Percentiles rank a stretch among this genome's conserved stretches.
Evolutionary conservation across 2,888 invertebrate genomes (phyloP).

Genomic region (Agrotis exclamationis): DNA sequence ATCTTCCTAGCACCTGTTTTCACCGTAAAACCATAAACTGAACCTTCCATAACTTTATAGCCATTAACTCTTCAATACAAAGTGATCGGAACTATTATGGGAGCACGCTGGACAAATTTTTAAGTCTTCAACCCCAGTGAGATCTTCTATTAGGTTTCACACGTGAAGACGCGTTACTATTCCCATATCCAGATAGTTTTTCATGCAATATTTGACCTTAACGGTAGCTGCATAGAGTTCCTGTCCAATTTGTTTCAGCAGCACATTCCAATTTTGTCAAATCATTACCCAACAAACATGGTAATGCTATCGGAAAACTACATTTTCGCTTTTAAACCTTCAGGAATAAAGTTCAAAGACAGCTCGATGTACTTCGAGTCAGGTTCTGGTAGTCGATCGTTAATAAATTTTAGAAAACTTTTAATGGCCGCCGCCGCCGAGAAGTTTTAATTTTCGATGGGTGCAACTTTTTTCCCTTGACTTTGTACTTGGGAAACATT

Average conservation of each 20-base stretch:
- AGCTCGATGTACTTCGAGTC: not conserved
- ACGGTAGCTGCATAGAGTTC: not conserved
- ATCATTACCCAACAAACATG: conserved; percentile 40
- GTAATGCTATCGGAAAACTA: conserved; percentile 21
- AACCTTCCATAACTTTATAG: conserved; percentile 22
- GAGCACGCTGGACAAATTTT: conserved; percentile 61
- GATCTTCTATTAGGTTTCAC: conserved; percentile 61
- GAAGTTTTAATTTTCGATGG: conserved; percentile 75
- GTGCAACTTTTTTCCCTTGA: conserved; percentile 65
- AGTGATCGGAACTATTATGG: conserved; percentile 67
- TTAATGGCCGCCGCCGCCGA: conserved; percentile 74
- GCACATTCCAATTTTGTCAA: conserved; percentile 55
- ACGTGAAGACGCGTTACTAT: conserved; percentile 53
- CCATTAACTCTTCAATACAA: conserved; percentile 54
- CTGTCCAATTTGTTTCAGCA: conserved; percentile 11
- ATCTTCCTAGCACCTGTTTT: conserved; percentile 32
- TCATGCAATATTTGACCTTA: conserved; percentile 45
- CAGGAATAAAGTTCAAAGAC: conserved; percentile 30
- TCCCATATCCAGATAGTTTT: not conserved
- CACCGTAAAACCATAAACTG: conserved; percentile 23
- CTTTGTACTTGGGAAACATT: conserved; percentile 62
- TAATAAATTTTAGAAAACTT: conserved; percentile 81
- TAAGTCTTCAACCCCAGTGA: conserved; percentile 55
- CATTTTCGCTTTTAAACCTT: conserved; percentile 35
- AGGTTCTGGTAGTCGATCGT: conserved; percentile 65